phyloP scores from a whole-genome alignment of 2,113 vertebrate genomes.

The Oostethus manadensis region DNA sequence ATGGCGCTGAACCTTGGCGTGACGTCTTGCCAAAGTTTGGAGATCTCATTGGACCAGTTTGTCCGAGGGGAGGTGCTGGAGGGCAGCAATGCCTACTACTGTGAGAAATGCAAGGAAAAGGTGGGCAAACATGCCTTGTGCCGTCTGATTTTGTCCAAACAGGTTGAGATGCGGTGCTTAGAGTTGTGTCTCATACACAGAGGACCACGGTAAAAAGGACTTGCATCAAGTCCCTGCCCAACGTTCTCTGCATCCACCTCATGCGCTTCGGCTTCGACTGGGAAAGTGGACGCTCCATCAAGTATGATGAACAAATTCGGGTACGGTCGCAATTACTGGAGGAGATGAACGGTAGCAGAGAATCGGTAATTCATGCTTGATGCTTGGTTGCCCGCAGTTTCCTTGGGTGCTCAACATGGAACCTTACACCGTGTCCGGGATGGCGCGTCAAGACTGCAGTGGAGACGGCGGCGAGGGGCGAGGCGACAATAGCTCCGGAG shows the following conservation, averaged over 20 bases:
- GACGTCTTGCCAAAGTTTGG: constrained; percentile 95
- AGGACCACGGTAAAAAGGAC: constrained; percentile 97
- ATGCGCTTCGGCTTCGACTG: constrained; percentile 99
- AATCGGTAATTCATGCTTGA: neutral
- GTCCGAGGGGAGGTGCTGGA: constrained; percentile 98
- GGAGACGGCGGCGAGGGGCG: constrained; percentile 85
- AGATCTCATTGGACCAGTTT: constrained; percentile 98
- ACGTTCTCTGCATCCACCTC: constrained; percentile 92
- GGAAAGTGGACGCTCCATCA: constrained; percentile 97
- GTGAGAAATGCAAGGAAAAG: constrained; percentile 99
- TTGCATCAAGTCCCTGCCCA: constrained; percentile 93
- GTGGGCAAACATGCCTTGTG: constrained; percentile 42
- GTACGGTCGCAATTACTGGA: constrained; percentile 57
- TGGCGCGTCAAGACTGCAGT: constrained; percentile 94
- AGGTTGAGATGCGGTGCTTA: neutral
- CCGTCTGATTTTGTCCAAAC: no score
- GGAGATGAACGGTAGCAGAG: no score
- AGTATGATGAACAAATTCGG: constrained; percentile 97
- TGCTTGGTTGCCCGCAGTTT: constrained; percentile 72
- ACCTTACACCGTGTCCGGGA: constrained; percentile 95
- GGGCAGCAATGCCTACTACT: constrained; percentile 98
- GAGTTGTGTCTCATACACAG: constrained; percentile 56
- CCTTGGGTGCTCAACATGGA: constrained; percentile 99
- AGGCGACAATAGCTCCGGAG: constrained; percentile 76
- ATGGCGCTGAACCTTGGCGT: constrained; percentile 97